Evolutionary conservation across 1,140 invertebrate species (phyloP), one percentile per base, ranked within the genome.

Genomic region (Drosophila chauvacae): DNA sequence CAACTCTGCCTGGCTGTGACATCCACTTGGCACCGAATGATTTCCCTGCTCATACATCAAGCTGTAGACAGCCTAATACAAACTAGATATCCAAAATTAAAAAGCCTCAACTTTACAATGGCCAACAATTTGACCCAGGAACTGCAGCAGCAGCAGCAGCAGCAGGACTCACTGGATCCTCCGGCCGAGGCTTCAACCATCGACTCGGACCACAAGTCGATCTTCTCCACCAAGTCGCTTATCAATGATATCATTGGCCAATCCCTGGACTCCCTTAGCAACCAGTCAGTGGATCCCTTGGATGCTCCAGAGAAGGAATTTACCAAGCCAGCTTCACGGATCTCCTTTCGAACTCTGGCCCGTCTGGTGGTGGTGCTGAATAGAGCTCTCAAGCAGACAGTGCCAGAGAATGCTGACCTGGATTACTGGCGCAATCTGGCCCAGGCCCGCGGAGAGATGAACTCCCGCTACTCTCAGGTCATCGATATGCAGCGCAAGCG

Each of bases 351-450:
- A 11, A 41, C 70, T 14, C 18, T 86, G 62, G 75, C 39, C 23
- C 42, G 56, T 7, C 1, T 86, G 10, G 14, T 75, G 1, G 0
- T 87, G n/a, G 3, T 53, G 14, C 65, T 86, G 3, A 26, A 71
- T n/a, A 26, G 28, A 33, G 33, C 16, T 14, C 9, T 33, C 44
- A 44, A 68, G 78, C n/a, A 9, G 26, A 13, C 7, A 7, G 28
- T 18, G 9, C n/a, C 33, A 0, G 10, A 57, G 3, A 55, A 77
- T 14, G 44, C 53, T 0, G 57, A 73, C 47, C 33, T 47, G 10
- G 26, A 7, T 48, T 81, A 78, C 42, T 86, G 82, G 82, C 69
- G 79, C 9, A 30, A 60, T 0, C n/a, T 86, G n/a, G 82, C 82
- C 64, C 4, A 65, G 5, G 20, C 37, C 0, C 81, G 62, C 4